Base-by-base conservation (phyloP, 2,113 vertebrate species). In the Lophius piscatorius region DNA sequence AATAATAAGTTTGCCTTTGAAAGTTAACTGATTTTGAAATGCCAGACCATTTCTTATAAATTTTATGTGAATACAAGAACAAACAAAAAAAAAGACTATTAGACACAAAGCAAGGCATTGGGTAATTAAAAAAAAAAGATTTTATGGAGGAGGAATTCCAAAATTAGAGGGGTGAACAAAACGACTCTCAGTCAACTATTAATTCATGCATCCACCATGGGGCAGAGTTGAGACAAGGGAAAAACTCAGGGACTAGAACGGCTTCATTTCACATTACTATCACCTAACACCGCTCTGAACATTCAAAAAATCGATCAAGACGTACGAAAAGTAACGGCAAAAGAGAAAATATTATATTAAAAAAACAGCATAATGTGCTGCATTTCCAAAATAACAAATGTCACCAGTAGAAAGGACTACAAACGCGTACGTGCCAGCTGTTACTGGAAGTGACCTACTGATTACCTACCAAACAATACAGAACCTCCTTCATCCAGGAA, bases 221-320 rank as follows among this genome's bases (percentile, higher is more conserved):
- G 84, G 81, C 87, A 87, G 62, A 66, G 54, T 73, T 67, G 80
- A 81, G 46, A 65, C 80, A 51, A 9, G 17, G 11, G 9, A 28
- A 31, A 16, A 7, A 42, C 9, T 17, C 49, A 23, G 48, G 2
- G 21, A 50, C 4, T 6, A n/a, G 10, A 57, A 21, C 7, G 18
- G 22, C 16, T 44, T 64, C 5, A 22, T 63, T 48, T 35, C 23
- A 36, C 9, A 5, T 61, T 11, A 33, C 18, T 4, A 42, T 33
- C 17, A 5, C 40, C 41, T 33, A 17, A 4, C 45, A 23, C 13
- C 6, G 20, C 4, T 5, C 2, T 9, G 3, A 41, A 14, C 22
- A 58, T 13, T 35, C 39, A 36, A 39, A 48, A 39, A 11, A 6
- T 2, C 11, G 5, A 3, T 12, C 1, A 7, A 48, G 3, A 22